Base-by-base conservation (phyloP, 2,888 invertebrate genomes). In the Cryptus viduatorius region DNA sequence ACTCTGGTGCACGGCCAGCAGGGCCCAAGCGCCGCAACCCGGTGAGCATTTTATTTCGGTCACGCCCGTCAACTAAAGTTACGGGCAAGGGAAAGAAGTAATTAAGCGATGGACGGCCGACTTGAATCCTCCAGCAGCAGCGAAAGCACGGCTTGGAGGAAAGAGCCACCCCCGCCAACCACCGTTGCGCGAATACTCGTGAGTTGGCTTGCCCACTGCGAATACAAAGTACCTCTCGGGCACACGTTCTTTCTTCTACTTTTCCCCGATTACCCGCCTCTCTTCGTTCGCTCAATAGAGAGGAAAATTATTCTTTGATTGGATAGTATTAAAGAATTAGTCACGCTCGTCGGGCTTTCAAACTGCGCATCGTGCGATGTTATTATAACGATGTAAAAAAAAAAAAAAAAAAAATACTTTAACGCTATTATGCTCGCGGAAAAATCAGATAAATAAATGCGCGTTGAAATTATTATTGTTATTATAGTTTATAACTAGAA, bases 21-120 rank as follows among this genome's bases (percentile, higher is more conserved):
- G 19, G 50, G 37, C n/a, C 64, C 64, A 42, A 29, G 42, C 37
- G 14, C 42, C 64, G 5, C 42, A 8, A 65, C 24, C 37, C 64
- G 24, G 68, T 44, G 79, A 69, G 56, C 86, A 86, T 87, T 87
- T 86, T 86, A 87, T 87, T 84, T 87, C 86, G 86, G 87, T 87
- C 87, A 87, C 87, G 87, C 86, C 86, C 87, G 85, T 83, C 87
- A 84, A 86, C 82, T 76, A 86, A 87, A 87, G 87, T 87, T 87
- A 81, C 83, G 84, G 82, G 80, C 37, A 72, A 79, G 79, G 85
- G 85, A 79, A 87, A 86, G 86, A 86, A 87, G 87, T 87, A 87
- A 87, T 87, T 87, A 87, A 87, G 86, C 86, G 85, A 87, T 86
- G 86, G 87, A 87, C 85, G 86, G 86, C 86, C 86, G 79, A 82